Evolutionary conservation across 2,113 vertebrate species (phyloP).

Genomic region (Cynopterus brachyotis): DNA sequence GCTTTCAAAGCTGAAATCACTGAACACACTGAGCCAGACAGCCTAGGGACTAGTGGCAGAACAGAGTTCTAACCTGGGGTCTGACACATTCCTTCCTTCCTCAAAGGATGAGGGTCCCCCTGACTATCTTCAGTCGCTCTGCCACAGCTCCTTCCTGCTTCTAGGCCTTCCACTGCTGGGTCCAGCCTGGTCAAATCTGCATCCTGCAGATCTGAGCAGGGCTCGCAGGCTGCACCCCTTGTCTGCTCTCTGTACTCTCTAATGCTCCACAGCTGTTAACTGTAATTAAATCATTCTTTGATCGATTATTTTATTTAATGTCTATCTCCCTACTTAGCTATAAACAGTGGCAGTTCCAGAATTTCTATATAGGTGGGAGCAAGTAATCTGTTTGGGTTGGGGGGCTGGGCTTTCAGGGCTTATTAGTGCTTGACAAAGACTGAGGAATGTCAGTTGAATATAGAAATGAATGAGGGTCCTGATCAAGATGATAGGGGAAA

Average conservation of each 20-base stretch:
- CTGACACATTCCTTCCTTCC: neutral
- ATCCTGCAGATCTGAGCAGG: neutral
- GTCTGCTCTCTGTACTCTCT: neutral
- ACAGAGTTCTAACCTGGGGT: neutral
- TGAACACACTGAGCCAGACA: neutral
- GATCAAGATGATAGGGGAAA: neutral
- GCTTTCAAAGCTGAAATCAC: neutral
- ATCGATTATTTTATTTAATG: constrained; percentile 30
- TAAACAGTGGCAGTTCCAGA: neutral
- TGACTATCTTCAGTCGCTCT: neutral
- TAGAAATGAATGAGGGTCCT: neutral
- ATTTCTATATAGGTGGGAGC: neutral
- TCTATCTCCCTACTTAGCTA: neutral
- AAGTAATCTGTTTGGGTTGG: neutral
- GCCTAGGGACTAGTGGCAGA: neutral
- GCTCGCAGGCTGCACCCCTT: neutral
- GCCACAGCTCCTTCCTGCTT: neutral
- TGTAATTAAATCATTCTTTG: neutral
- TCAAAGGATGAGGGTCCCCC: neutral
- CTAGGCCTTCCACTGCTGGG: neutral
- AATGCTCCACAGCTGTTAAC: neutral
- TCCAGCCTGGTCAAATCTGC: neutral
- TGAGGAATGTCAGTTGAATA: neutral
- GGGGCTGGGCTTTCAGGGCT: neutral
- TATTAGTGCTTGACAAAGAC: neutral